Base-by-base conservation (phyloP, 2,888 invertebrate genomes). In the Serrognathus titanus region DNA sequence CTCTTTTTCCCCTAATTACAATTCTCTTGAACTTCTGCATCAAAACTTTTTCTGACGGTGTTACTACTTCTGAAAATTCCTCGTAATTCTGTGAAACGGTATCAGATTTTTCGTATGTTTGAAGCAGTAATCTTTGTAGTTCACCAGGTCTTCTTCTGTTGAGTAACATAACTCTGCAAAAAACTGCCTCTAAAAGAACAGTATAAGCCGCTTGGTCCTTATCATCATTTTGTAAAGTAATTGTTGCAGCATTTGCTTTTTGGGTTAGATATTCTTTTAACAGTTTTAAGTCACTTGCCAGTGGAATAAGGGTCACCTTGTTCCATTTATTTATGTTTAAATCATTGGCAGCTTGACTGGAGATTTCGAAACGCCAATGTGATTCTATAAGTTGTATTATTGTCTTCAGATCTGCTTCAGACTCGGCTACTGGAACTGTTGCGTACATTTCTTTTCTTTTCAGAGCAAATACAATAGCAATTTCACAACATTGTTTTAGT, bases 401-500 rank as follows among this genome's bases (percentile, higher is more conserved):
- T 13, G 54, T 61, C 60, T 58, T 61, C 9, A 66, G 39, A n/a
- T 64, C 57, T 5, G 59, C 53, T 54, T 66, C 62, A 8, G 46
- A 47, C 39, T 59, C 52, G 10, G 54, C 58, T 2, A 48, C n/a
- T 6, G 20, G 11, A 8, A 54, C 36, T 20, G 52, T 49, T 10
- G n/a, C 39, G 35, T 12, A 53, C 10, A 60, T 43, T 11, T 59
- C 24, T 31, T 58, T 55, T 60, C 51, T 60, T 56, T 63, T 63
- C 24, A 59, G 43, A 7, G 51, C 58, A 52, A 40, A 57, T 16
- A 59, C 10, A 8, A 64, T 46, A 12, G 46, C 46, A 13, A 46
- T 46, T 11, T 46, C 46, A 9, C 20, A 46, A 16, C 46, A 46
- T 46, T 46, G 46, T 46, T 46, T 46, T 9, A 46, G 7, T 13